phyloP scores from a whole-genome alignment of 2,797 vertebrate species.

The Eulemur rubriventer region DNA sequence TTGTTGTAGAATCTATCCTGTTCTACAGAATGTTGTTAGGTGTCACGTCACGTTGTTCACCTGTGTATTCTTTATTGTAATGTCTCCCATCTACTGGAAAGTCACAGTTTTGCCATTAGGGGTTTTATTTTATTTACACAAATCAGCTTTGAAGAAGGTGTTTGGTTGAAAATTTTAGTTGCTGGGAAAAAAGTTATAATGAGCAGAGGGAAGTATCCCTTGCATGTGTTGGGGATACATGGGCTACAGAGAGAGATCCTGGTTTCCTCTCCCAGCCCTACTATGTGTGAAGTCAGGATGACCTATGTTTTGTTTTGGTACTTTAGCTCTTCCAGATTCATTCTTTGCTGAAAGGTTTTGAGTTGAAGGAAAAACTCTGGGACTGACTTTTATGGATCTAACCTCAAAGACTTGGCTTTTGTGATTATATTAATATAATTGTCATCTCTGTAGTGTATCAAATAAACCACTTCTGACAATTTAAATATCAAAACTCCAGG shows the following conservation, averaged over 20 bases:
- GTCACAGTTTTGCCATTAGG: not conserved
- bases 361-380: not conserved
- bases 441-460: not conserved
- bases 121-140: not conserved
- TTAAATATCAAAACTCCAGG: not conserved
- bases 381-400: not conserved
- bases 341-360: not conserved
- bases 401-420: conserved; percentile 30
- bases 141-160: not conserved
- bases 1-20: not conserved
- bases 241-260: not conserved
- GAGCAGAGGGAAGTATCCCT: not conserved
- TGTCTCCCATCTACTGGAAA: not conserved
- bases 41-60: not conserved
- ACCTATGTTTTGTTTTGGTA: not conserved
- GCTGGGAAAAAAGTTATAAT: not conserved
- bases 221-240: not conserved
- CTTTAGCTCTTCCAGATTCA: not conserved
- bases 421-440: not conserved
- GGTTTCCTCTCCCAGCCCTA: not conserved
- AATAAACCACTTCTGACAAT: not conserved
- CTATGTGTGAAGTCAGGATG: not conserved
- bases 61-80: not conserved
- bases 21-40: not conserved
- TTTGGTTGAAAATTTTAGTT: not conserved